Conservation (phyloP, 2,888 invertebrate genomes). For the Epinotia nisella region DNA sequence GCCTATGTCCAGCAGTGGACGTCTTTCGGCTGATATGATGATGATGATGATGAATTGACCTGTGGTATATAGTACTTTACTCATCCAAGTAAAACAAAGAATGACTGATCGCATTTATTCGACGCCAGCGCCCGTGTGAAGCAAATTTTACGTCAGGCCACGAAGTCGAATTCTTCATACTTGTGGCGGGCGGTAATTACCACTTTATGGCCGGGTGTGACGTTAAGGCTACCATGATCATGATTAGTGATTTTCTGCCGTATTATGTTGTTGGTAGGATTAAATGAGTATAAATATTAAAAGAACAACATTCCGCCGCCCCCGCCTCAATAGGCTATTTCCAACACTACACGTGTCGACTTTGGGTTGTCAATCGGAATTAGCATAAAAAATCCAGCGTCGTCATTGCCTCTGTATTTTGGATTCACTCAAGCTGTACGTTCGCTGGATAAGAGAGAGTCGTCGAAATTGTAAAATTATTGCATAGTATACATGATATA, state of each 20-base stretch:
- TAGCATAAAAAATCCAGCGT: slow-evolving; percentile 31
- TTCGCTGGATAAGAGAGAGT: slow-evolving; percentile 2
- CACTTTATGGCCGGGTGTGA: too few relatives aligned
- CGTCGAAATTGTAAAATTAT: background rate
- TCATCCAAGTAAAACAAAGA: too few relatives aligned
- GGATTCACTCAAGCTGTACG: slow-evolving; percentile 11
- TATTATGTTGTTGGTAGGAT: background rate
- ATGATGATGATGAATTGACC: too few relatives aligned
- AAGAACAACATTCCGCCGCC: slow-evolving; percentile 28
- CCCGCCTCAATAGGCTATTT: slow-evolving; percentile 27
- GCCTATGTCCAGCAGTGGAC: too few relatives aligned
- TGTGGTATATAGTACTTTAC: too few relatives aligned
- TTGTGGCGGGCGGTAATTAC: too few relatives aligned
- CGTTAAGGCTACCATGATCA: background rate
- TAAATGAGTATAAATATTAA: slow-evolving; percentile 17
- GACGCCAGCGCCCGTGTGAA: too few relatives aligned
- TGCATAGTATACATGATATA: too few relatives aligned
- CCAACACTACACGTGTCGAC: slow-evolving; percentile 33
- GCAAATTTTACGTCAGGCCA: too few relatives aligned
- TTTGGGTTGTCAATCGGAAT: slow-evolving; percentile 38
- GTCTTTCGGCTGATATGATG: too few relatives aligned
- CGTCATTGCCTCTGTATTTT: slow-evolving; percentile 39
- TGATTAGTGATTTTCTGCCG: background rate
- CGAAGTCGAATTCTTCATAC: too few relatives aligned
- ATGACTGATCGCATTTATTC: too few relatives aligned